Conservation (phyloP, 2,888 invertebrate genomes). For the Subacronicta megacephala region DNA sequence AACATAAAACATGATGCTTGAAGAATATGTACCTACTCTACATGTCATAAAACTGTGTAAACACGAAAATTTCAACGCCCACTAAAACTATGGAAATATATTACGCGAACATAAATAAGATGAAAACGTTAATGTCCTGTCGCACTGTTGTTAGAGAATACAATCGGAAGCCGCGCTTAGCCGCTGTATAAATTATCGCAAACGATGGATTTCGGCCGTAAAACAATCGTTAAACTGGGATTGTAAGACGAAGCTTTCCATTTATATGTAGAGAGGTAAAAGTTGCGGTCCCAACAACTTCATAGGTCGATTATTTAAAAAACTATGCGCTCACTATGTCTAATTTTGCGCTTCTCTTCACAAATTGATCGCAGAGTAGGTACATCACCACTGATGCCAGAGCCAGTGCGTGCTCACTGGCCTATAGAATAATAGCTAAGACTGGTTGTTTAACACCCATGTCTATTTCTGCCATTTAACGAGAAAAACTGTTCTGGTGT, state of each 20-base stretch:
- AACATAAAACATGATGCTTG: too few relatives aligned
- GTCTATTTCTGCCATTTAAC: too few relatives aligned
- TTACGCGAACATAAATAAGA: constrained; percentile 41
- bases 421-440: too few relatives aligned
- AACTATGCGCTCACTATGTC: too few relatives aligned
- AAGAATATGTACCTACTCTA: background rate
- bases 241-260: constrained; percentile 64
- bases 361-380: too few relatives aligned
- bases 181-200: constrained; percentile 77
- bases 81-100: constrained; percentile 42
- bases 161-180: constrained; percentile 72
- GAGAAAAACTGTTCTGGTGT: too few relatives aligned
- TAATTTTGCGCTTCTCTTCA: too few relatives aligned
- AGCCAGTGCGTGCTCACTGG: too few relatives aligned
- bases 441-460: too few relatives aligned
- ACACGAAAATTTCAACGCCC: constrained; percentile 24
- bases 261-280: constrained; percentile 28
- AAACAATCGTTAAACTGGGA: constrained; percentile 80
- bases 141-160: constrained; percentile 46
- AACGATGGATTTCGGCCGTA: constrained; percentile 71
- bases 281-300: too few relatives aligned
- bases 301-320: too few relatives aligned
- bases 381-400: too few relatives aligned
- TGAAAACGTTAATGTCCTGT: constrained; percentile 51
- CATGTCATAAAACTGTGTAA: constrained; percentile 18